Evolutionary conservation across 2,888 invertebrate genomes (phyloP), one percentile per base, ranked within the genome.

Genomic region (Melinopterus prodromus): DNA sequence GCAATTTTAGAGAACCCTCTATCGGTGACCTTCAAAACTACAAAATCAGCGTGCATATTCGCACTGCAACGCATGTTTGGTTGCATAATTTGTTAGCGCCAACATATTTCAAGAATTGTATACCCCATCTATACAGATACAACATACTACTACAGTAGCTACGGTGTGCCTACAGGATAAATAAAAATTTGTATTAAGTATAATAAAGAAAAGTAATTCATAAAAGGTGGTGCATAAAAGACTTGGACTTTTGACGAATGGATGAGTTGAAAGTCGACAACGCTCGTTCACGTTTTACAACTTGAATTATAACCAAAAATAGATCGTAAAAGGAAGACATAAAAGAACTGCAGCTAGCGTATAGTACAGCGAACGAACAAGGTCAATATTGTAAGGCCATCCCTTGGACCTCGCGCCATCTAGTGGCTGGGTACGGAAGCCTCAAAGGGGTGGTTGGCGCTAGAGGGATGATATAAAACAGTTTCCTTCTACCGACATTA

Each of bases 361-460:
- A 35, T 35, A 74, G n/a, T 12, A 36, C 74, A 1, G 15, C 72
- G 78, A 81, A 37, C n/a, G 74, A 80, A 69, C 16, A 71, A 74
- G 70, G 79, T 81, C 81, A 81, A 81, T 81, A 81, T 78, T 77
- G 77, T 6, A 69, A 77, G 71, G 75, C 69, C 71, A 37, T 74
- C 14, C 35, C 53, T 53, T 53, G 53, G 53, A 53, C 53, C 53
- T 7, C 12, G 53, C 53, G 53, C 53, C 53, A 53, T 53, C 53
- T 53, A 53, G 53, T 53, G 53, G 53, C 53, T 53, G 12, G 53
- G 5, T 12, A 4, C 53, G 2, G 53, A 53, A 53, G 53, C 53
- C 53, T 9, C 53, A 53, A 9, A 53, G 53, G 53, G 53, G 53
- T 53, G 12, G 53, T 53, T 53, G 53, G 53, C 53, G 53, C 53